These are phyloP conservation scores for Platycercus adscitus DNA, from an alignment of 2,113 vertebrate species.

Conservation along the genomic window DNA sequence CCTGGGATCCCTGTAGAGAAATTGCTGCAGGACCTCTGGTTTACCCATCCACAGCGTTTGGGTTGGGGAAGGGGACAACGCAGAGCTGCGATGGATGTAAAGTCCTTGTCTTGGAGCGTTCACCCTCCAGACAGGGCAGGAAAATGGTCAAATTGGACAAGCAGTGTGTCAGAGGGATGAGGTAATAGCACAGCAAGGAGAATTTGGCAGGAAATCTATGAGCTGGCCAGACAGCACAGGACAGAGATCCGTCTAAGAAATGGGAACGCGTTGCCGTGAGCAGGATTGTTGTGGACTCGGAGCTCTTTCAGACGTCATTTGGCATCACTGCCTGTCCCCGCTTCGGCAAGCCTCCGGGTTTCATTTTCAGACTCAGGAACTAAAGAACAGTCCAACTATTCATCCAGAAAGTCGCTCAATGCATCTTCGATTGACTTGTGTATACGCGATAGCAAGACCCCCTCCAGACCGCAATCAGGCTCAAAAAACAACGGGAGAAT, in stretches of 20 bases:
- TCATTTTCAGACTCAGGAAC: background rate
- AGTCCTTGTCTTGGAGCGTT: slow-evolving; percentile 9
- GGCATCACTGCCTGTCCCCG: slow-evolving; percentile 35
- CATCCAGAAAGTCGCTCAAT: background rate
- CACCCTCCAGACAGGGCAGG: background rate
- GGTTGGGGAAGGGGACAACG: fast-evolving
- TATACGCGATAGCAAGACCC: fast-evolving
- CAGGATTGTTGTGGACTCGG: background rate
- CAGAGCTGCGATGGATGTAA: background rate
- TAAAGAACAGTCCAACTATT: background rate
- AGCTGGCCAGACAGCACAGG: slow-evolving; percentile 55
- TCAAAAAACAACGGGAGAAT: background rate
- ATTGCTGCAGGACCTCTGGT: background rate
- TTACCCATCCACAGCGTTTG: background rate
- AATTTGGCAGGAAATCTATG: slow-evolving; percentile 56
- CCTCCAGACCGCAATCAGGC: background rate
- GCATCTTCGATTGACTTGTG: background rate
- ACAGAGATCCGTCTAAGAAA: slow-evolving; percentile 53
- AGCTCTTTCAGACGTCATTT: slow-evolving; percentile 50
- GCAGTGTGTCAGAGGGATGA: slow-evolving; percentile 33
- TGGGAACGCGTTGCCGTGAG: background rate
- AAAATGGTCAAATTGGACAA: slow-evolving; percentile 13
- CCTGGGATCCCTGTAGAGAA: background rate
- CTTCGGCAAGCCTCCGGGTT: background rate
- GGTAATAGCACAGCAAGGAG: slow-evolving; percentile 57